Conservation (phyloP, 2,113 vertebrate species). For the Ramphastos sulfuratus region DNA sequence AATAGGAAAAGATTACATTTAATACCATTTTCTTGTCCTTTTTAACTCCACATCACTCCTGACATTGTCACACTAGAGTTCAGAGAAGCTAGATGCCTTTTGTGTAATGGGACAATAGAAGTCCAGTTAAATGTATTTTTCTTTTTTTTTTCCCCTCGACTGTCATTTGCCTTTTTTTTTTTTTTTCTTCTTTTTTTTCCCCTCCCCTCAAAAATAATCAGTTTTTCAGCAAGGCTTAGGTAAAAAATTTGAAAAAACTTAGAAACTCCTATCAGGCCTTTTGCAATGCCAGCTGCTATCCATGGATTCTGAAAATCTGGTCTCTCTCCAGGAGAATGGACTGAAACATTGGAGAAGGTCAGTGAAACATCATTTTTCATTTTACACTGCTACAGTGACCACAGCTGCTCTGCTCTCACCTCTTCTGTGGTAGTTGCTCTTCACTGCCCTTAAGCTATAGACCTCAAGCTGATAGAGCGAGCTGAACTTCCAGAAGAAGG, state of each 20-base stretch:
- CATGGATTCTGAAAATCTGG: not conserved
- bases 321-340: slow-evolving; percentile 13
- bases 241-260: not conserved
- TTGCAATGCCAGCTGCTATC: not conserved
- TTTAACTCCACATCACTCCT: not conserved
- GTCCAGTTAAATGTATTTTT: not conserved
- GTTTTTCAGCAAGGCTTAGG: not conserved
- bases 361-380: slow-evolving; percentile 23
- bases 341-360: not conserved
- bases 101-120: not conserved
- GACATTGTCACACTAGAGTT: not conserved
- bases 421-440: not conserved
- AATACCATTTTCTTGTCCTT: slow-evolving; percentile 3
- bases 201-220: not conserved
- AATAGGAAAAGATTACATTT: slow-evolving; percentile 6
- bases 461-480: slow-evolving; percentile 21
- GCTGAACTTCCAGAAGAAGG: slow-evolving; percentile 27
- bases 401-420: not conserved
- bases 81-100: not conserved
- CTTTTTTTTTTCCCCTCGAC: not conserved
- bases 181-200: not conserved
- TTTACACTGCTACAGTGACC: not conserved
- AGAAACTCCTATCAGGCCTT: not conserved
- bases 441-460: not conserved
- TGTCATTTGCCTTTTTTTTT: not conserved